phyloP scores from a whole-genome alignment of 2,113 vertebrate genomes.

The Paradoxurus hermaphroditus region DNA sequence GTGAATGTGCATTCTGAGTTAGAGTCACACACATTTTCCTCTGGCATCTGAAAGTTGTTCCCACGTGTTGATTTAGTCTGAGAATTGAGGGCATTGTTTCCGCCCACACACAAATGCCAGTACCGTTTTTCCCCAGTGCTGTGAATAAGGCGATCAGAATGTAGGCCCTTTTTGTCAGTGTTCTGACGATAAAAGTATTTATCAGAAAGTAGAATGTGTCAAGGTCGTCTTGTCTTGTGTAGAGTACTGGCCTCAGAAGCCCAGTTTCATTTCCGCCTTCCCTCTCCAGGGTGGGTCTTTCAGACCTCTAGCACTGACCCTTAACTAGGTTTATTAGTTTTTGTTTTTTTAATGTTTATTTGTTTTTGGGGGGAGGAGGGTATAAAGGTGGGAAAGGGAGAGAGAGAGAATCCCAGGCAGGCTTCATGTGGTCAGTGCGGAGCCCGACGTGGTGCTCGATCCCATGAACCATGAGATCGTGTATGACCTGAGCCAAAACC shows the following conservation, averaged over 20 bases:
- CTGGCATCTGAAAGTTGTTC: constrained; percentile 51
- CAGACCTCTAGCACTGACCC: not conserved
- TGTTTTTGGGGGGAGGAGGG: too few relatives aligned
- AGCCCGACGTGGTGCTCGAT: too few relatives aligned
- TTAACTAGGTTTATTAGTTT: not conserved
- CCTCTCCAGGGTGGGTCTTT: not conserved
- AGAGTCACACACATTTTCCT: constrained; percentile 54
- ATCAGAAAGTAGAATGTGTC: not conserved
- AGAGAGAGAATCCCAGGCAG: too few relatives aligned
- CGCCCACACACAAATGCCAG: constrained; percentile 63
- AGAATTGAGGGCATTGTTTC: constrained; percentile 71
- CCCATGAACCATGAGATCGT: too few relatives aligned
- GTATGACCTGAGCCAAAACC: too few relatives aligned
- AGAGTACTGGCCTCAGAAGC: not conserved
- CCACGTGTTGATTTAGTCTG: constrained; percentile 63
- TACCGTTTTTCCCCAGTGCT: not conserved
- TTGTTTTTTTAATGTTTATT: too few relatives aligned
- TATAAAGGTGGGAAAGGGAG: too few relatives aligned
- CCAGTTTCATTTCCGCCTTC: not conserved
- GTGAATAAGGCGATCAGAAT: constrained; percentile 50
- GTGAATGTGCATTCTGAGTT: not conserved
- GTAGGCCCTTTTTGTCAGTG: not conserved
- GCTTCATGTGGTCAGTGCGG: too few relatives aligned
- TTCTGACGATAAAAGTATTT: constrained; percentile 35
- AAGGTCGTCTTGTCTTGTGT: constrained; percentile 18